These are phyloP conservation scores for Montipora efflorescens DNA, from an alignment of 64 coral and sea anemone species.

Conservation along the genomic window DNA sequence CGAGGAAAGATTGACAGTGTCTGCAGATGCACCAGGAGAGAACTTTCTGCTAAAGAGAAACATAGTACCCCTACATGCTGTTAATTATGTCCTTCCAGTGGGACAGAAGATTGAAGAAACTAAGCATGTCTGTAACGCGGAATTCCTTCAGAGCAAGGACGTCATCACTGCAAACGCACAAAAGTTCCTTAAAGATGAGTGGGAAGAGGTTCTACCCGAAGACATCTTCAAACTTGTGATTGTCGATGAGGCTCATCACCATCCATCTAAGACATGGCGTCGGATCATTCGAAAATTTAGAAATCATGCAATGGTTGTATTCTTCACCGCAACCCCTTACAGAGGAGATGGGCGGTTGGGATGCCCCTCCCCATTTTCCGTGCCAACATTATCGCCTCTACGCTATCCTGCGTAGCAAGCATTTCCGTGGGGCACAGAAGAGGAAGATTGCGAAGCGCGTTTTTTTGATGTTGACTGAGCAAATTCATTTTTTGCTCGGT, in stretches of 20 bases:
- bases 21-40: neutral
- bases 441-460: too few species aligned
- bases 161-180: constrained; percentile 52
- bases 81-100: neutral
- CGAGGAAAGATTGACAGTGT: neutral
- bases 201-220: neutral
- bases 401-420: too few species aligned
- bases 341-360: neutral
- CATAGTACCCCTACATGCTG: constrained; percentile 4
- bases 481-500: too few species aligned
- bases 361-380: too few species aligned
- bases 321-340: constrained; percentile 63
- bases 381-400: too few species aligned
- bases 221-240: constrained; percentile 60
- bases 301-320: neutral
- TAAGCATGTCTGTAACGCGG: neutral
- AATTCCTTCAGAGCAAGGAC: neutral
- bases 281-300: constrained; percentile 29
- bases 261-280: constrained; percentile 25
- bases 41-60: constrained; percentile 16
- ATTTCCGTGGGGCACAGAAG: too few species aligned
- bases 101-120: neutral
- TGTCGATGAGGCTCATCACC: constrained; percentile 61
- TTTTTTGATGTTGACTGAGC: too few species aligned
- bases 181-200: neutral